Evolutionary conservation across 2,888 invertebrate genomes (phyloP).

Genomic region (Cephonodes hylas): DNA sequence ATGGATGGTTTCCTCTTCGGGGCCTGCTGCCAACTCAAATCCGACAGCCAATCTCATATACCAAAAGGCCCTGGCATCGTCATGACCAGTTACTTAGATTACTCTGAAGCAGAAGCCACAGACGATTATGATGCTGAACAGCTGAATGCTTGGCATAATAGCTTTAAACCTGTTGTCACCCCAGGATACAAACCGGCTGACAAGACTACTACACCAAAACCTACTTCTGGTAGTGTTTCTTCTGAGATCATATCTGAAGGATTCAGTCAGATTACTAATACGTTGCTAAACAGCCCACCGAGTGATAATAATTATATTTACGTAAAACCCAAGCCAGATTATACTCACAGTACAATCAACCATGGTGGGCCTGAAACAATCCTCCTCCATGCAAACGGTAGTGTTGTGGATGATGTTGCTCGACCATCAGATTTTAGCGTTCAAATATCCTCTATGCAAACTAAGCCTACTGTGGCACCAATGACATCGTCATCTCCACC

Average conservation of each 20-base stretch:
- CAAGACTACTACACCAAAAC: constrained; percentile 45
- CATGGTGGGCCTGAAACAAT: constrained; percentile 84
- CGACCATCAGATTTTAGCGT: constrained; percentile 77
- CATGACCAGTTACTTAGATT: constrained; percentile 73
- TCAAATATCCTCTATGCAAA: constrained; percentile 74
- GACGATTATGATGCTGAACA: constrained; percentile 68
- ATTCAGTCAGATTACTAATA: constrained; percentile 79
- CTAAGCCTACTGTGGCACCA: constrained; percentile 65
- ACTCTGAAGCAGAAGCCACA: constrained; percentile 63
- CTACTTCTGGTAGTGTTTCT: constrained; percentile 56
- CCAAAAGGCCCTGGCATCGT: constrained; percentile 75
- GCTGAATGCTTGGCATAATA: constrained; percentile 68
- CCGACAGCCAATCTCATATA: constrained; percentile 72
- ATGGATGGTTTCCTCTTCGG: constrained; percentile 97
- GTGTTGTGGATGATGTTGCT: constrained; percentile 75
- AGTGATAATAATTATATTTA: constrained; percentile 64
- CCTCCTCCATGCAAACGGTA: constrained; percentile 80
- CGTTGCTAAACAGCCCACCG: constrained; percentile 67
- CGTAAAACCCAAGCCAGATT: constrained; percentile 61
- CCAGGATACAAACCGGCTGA: constrained; percentile 68
- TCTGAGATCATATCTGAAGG: constrained; percentile 81
- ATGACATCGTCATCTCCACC: constrained; percentile 52
- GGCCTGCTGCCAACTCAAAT: constrained; percentile 90
- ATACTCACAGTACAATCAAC: constrained; percentile 80
- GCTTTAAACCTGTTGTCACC: constrained; percentile 72